Evolutionary conservation across 1,140 invertebrate species (phyloP), one percentile per base, ranked within the genome.

Genomic region (Berghia stephanieae): DNA sequence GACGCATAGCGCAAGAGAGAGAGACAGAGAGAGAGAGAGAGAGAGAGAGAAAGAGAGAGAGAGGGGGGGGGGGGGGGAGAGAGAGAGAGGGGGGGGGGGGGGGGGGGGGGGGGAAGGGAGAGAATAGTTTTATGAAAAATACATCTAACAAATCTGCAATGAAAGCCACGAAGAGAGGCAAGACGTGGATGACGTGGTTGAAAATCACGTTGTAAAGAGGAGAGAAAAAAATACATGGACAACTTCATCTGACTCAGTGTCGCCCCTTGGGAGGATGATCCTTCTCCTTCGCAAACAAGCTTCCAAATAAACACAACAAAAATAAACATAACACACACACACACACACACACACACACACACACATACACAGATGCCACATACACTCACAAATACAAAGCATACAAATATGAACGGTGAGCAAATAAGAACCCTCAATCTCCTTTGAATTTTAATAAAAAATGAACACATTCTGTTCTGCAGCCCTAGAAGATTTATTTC

Each of bases 1-100:
- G n/a, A n/a, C n/a, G n/a, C n/a, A n/a, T n/a, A n/a, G n/a, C n/a
- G n/a, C n/a, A n/a, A n/a, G n/a, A n/a, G n/a, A n/a, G n/a, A n/a
- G n/a, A n/a, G n/a, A n/a, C n/a, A n/a, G n/a, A 31, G 63, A n/a
- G 63, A 34, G 63, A 4, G 3, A 38, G 34, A n/a, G n/a, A n/a
- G n/a, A n/a, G n/a, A n/a, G n/a, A n/a, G n/a, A n/a, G n/a, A n/a
- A n/a, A n/a, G n/a, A n/a, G n/a, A n/a, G n/a, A n/a, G n/a, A n/a
- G n/a, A n/a, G n/a, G n/a, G n/a, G n/a, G n/a, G 4, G n/a, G 34
- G 63, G 31, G 4, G 42, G 5, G 6, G 63, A 34, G 18, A 3
- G n/a, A 67, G 63, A 67, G 5, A 67, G 34, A 67, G 63, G n/a
- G 6, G 34, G 57, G 34, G n/a, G n/a, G 57, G n/a, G 57, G 34